Conservation (phyloP, 2,888 invertebrate genomes). For the Parnassius glacialis region DNA sequence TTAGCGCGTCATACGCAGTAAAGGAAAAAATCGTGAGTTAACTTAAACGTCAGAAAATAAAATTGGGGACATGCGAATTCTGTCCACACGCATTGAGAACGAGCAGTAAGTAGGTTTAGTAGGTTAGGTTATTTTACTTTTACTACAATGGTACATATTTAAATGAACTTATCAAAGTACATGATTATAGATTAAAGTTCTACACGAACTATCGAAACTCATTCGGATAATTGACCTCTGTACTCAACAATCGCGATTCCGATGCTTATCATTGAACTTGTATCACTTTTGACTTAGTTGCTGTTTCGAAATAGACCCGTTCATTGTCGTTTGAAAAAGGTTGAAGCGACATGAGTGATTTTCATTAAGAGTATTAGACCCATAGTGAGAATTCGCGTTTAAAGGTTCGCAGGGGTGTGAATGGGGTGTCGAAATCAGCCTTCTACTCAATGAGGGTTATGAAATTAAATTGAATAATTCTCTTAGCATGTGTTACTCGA, state of each 20-base stretch:
- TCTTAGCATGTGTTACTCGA: conserved; percentile 60
- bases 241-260: conserved; percentile 20
- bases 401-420: conserved; percentile 51
- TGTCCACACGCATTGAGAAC: too few relatives aligned
- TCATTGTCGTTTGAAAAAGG: conserved; percentile 44
- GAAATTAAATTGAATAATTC: conserved; percentile 65
- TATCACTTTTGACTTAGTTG: conserved; percentile 41
- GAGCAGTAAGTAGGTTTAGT: too few relatives aligned
- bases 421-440: conserved; percentile 66
- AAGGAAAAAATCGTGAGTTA: too few relatives aligned
- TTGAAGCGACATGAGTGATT: conserved; percentile 32
- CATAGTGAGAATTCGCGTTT: conserved; percentile 44
- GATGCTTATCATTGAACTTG: conserved; percentile 64
- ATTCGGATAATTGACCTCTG: conserved; percentile 19
- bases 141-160: too few relatives aligned
- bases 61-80: too few relatives aligned
- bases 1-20: too few relatives aligned
- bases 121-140: too few relatives aligned
- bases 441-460: conserved; percentile 59
- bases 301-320: conserved; percentile 44
- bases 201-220: background rate
- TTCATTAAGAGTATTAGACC: conserved; percentile 58
- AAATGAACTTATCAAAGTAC: too few relatives aligned
- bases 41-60: too few relatives aligned
- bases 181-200: too few relatives aligned